Evolutionary conservation across 2,888 invertebrate species (phyloP).

Genomic region (Theodoxus fluviatilis): DNA sequence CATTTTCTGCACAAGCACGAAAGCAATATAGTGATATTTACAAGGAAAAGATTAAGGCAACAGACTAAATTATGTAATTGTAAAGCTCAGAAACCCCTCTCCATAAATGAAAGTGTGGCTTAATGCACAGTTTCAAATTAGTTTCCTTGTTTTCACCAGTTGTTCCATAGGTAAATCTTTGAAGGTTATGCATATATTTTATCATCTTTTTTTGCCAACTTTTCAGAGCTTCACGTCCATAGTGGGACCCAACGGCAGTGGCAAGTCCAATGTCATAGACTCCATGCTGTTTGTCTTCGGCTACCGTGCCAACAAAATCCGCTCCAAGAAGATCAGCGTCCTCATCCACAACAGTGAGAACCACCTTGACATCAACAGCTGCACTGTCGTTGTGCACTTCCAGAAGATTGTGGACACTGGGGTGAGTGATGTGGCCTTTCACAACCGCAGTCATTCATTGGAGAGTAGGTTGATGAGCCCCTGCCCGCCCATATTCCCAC

Average conservation of each 20-base stretch:
- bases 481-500: background rate
- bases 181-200: background rate
- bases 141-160: too few relatives aligned
- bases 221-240: slow-evolving; percentile 91
- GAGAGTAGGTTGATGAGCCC: too few relatives aligned
- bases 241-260: slow-evolving; percentile 98
- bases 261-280: slow-evolving; percentile 98
- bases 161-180: too few relatives aligned
- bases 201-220: background rate
- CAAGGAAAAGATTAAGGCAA: background rate
- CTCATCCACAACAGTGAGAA: slow-evolving; percentile 90
- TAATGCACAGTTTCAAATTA: background rate
- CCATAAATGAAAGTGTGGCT: background rate
- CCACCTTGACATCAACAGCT: slow-evolving; percentile 77
- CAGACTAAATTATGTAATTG: background rate
- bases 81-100: too few relatives aligned
- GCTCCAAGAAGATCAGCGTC: slow-evolving; percentile 92
- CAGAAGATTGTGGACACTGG: slow-evolving; percentile 68
- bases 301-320: slow-evolving; percentile 91
- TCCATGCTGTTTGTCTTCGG: slow-evolving; percentile 99
- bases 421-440: slow-evolving; percentile 41
- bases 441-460: background rate
- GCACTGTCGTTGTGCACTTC: slow-evolving; percentile 90
- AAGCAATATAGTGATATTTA: too few relatives aligned
- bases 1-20: too few relatives aligned